Evolutionary conservation across 2,113 vertebrate genomes (phyloP), one percentile per base, ranked within the genome.

Genomic region (Myotis lucifugus): DNA sequence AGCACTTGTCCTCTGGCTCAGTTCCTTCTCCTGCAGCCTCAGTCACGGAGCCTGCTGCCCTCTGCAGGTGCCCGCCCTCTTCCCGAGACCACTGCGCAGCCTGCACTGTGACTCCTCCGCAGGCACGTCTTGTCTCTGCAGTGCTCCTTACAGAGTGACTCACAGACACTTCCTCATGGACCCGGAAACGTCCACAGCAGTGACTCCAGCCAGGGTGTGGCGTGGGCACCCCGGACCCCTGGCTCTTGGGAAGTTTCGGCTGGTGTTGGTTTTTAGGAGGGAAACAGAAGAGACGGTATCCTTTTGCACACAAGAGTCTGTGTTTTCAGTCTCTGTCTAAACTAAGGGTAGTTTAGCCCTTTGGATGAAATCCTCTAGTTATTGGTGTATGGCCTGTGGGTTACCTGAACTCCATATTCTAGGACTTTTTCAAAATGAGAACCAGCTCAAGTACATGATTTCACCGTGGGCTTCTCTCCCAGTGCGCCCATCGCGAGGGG

Each of bases 271-370:
- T 69, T 95, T 87, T 81, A 92, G 89, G 95, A 93, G 94, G 79
- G 73, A 87, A 97, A 94, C 91, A 89, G 93, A 95, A 96, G 97
- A 97, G 92, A 95, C 88, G 32, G 88, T 89, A 96, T 97, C 96
- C 97, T 97, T 98, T 97, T 97, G 97, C 98, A 97, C 98, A 97
- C 98, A 97, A 96, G 90, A 95, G 97, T 97, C 91, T 96, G 93
- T 92, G 86, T 95, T 76, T 93, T 96, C 95, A 96, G 96, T 90
- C 98, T 98, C 96, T 98, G 97, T 93, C 56, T 94, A 96, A 91
- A 74, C 88, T 29, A 25, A 40, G 79, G 97, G 96, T 93, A 56
- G 76, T 46, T 85, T 64, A 83, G 96, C 97, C 94, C 97, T 92
- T 77, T 34, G 25, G 97, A 96, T 97, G 64, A 92, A 98, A 96